phyloP scores from a whole-genome alignment of 2,113 vertebrate species.

The Prionailurus viverrinus region DNA sequence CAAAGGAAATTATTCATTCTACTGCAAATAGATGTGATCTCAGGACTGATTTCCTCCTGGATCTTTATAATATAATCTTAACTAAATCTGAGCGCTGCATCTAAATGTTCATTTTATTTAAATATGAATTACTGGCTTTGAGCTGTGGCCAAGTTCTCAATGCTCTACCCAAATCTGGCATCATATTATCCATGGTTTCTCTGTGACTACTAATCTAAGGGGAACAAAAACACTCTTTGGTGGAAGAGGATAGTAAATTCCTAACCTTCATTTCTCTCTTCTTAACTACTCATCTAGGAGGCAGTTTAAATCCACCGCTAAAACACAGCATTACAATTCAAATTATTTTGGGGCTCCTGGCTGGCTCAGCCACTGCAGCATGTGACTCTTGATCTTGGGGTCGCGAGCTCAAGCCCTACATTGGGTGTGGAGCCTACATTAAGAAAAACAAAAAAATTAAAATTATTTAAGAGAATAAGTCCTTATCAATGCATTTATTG shows the following conservation, averaged over 20 bases:
- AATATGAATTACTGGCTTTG: constrained; percentile 38
- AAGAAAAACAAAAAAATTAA: not conserved
- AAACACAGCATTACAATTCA: constrained; percentile 8
- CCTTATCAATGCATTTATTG: constrained; percentile 23
- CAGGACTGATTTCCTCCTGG: constrained; percentile 36
- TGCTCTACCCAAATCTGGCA: constrained; percentile 2
- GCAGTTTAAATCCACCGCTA: constrained; percentile 28
- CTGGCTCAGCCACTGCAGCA: not conserved
- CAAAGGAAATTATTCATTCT: constrained; percentile 17
- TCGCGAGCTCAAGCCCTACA: not conserved
- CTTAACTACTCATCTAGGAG: not conserved
- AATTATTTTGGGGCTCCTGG: not conserved
- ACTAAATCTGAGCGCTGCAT: not conserved
- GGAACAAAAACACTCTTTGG: not conserved
- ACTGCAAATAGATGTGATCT: constrained; percentile 8
- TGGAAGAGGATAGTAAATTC: not conserved
- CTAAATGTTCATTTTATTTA: constrained; percentile 59
- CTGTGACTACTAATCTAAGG: not conserved
- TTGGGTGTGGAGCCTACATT: not conserved
- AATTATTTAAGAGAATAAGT: constrained; percentile 43
- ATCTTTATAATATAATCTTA: constrained; percentile 6
- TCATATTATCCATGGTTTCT: not conserved
- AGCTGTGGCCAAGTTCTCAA: constrained; percentile 18
- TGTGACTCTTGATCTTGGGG: not conserved
- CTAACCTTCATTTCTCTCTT: constrained; percentile 12